A percentile compares a stretch with the other conserved stretches of the same genome.
These are phyloP conservation scores for Poeciliopsis infans DNA, from an alignment of 2,797 vertebrate genomes.

Conservation along the genomic window DNA sequence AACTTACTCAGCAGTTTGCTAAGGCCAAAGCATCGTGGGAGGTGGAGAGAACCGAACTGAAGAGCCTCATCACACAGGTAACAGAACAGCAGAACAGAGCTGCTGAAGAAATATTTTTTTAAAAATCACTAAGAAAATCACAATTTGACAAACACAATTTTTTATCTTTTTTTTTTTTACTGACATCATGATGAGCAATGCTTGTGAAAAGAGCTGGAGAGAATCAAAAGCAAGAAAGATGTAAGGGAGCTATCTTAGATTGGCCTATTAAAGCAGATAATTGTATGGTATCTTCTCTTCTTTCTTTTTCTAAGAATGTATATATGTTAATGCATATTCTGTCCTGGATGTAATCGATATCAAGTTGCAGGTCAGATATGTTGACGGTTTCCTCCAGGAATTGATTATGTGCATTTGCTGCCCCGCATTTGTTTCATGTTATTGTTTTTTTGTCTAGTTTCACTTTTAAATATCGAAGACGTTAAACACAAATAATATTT, in stretches of 20 bases:
- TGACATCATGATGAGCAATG: background rate
- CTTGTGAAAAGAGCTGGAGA: background rate
- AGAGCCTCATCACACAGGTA: slow-evolving; percentile 89
- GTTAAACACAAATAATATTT: background rate
- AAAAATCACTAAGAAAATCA: background rate
- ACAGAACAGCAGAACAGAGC: background rate
- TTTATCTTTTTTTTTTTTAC: background rate
- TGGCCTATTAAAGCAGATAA: slow-evolving; percentile 22
- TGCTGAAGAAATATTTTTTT: background rate
- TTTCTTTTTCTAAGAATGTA: background rate
- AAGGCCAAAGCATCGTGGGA: slow-evolving; percentile 98
- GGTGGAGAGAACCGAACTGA: slow-evolving; percentile 91
- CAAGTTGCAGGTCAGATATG: too few species aligned
- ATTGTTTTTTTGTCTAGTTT: background rate
- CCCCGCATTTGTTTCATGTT: too few species aligned
- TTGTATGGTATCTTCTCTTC: background rate
- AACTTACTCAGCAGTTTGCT: slow-evolving; percentile 97
- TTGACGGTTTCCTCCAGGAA: too few species aligned
- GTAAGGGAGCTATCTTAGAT: background rate
- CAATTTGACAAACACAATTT: background rate
- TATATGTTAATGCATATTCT: background rate
- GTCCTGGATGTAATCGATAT: too few species aligned
- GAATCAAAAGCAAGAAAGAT: background rate
- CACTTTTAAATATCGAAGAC: background rate
- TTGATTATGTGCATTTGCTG: too few species aligned